These are phyloP conservation scores for Aphodius granarius DNA, from an alignment of 2,888 invertebrate species.

Conservation along the genomic window DNA sequence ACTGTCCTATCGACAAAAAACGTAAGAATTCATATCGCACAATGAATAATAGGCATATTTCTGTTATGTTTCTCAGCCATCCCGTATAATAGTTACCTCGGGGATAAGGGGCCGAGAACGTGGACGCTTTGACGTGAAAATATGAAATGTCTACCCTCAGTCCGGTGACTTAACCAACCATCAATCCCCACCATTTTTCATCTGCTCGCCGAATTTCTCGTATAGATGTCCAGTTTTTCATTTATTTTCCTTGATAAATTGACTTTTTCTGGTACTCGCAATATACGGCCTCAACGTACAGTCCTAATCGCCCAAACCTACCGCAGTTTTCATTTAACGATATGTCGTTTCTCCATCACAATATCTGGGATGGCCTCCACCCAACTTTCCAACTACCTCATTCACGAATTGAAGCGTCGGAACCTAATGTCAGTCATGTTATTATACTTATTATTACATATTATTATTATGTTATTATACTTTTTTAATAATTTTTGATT, in stretches of 20 bases:
- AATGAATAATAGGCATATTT: not conserved
- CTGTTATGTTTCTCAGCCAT: not conserved
- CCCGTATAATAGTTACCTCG: not conserved
- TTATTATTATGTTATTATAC: too few species aligned
- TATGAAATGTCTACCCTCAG: not conserved
- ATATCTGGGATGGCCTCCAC: too few species aligned
- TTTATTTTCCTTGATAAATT: slow-evolving; percentile 11
- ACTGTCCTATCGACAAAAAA: too few species aligned
- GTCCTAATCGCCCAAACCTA: not conserved
- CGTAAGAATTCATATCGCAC: not conserved
- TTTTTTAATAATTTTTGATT: too few species aligned
- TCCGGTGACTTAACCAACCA: not conserved
- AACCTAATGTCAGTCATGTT: too few species aligned
- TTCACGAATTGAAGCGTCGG: too few species aligned
- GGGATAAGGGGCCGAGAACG: not conserved
- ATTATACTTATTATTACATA: too few species aligned
- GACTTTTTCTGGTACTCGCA: not conserved
- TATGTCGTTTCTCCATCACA: not conserved
- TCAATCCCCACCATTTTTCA: slow-evolving; percentile 13
- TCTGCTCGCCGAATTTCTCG: slow-evolving; percentile 10
- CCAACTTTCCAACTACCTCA: not conserved
- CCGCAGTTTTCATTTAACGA: not conserved
- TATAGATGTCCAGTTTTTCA: slow-evolving; percentile 13
- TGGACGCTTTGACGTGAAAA: not conserved
- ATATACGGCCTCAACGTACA: not conserved